Evolutionary conservation across 2,888 invertebrate genomes (phyloP), one percentile per base, ranked within the genome.

Genomic region (Rhagonycha fulva): DNA sequence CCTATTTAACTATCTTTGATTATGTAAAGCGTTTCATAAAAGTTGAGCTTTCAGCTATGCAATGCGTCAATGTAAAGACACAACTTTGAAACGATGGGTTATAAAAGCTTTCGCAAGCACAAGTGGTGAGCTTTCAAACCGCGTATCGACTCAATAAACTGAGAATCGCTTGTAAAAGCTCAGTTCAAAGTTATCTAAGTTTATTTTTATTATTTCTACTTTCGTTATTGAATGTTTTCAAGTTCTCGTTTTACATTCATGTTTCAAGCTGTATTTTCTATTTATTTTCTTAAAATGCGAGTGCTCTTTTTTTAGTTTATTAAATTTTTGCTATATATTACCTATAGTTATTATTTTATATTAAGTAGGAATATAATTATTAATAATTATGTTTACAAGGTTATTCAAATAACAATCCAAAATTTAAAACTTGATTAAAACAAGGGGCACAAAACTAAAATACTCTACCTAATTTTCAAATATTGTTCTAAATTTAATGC

Each of bases 71-170:
- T 62, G 73, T 73, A 73, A 62, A 30, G 71, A 61, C 47, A 68
- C 62, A 69, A 72, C 61, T 72, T 73, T 68, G 61, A 61, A 74
- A 68, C 74, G 70, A 67, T 30, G 67, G 70, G 61, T 72, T 76
- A 72, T 76, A 76, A 76, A 76, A 76, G 76, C 72, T 74, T 68
- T 76, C 71, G 63, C 74, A 77, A 75, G 75, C 63, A 77, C 78
- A 80, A 81, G 80, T 79, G 81, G 81, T 62, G 75, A 82, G 83
- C 82, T 81, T 82, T 83, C 82, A 79, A 82, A 82, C 84, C 84
- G 78, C 83, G 83, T 82, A 84, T 82, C 83, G 83, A 81, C 83
- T 83, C 84, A 82, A 84, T 84, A 84, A 83, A 83, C 80, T 79
- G 79, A 79, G 82, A 82, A 82, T 84, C 81, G 83, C 80, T 81